These are phyloP conservation scores for Eunapius fragilis DNA, from an alignment of 37 sponge, comb jelly and placozoan genomes.

Conservation along the genomic window DNA sequence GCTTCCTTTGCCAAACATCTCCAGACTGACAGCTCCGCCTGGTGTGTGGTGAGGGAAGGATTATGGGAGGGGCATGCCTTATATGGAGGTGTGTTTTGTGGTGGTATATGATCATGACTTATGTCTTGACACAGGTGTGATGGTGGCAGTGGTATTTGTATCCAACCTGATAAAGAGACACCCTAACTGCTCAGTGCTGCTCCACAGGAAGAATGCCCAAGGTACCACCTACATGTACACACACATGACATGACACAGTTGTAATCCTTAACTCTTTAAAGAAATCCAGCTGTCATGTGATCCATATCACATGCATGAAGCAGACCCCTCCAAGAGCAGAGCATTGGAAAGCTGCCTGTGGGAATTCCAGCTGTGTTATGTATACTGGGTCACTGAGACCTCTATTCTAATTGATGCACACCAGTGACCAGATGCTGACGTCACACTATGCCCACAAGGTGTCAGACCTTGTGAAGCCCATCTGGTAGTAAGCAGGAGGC, in stretches of 20 bases:
- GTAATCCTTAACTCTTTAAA: not conserved
- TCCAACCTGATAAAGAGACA: constrained; percentile 83
- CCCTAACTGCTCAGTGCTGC: constrained; percentile 27
- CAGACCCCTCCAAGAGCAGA: constrained; percentile 72
- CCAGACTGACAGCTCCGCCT: too few species aligned
- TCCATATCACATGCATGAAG: constrained; percentile 62
- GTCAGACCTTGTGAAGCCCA: constrained; percentile 41
- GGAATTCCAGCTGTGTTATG: constrained; percentile 71
- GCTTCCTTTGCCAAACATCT: too few species aligned
- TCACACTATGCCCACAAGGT: constrained; percentile 82
- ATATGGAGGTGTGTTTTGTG: too few species aligned
- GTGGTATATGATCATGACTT: too few species aligned
- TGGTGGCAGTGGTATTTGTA: constrained; percentile 21
- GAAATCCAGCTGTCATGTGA: constrained; percentile 39
- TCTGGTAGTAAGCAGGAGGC: constrained; percentile 57
- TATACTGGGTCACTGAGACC: too few species aligned
- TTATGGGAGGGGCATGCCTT: too few species aligned
- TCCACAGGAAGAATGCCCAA: too few species aligned
- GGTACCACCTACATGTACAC: not conserved
- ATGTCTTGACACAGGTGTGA: too few species aligned
- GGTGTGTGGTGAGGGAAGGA: too few species aligned
- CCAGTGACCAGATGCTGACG: constrained; percentile 63
- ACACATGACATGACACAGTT: not conserved
- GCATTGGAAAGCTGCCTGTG: constrained; percentile 97
- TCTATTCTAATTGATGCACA: not conserved